Evolutionary conservation across 2,113 vertebrate species (phyloP), one percentile per base, ranked within the genome.

Genomic region (Melierax canorus): DNA sequence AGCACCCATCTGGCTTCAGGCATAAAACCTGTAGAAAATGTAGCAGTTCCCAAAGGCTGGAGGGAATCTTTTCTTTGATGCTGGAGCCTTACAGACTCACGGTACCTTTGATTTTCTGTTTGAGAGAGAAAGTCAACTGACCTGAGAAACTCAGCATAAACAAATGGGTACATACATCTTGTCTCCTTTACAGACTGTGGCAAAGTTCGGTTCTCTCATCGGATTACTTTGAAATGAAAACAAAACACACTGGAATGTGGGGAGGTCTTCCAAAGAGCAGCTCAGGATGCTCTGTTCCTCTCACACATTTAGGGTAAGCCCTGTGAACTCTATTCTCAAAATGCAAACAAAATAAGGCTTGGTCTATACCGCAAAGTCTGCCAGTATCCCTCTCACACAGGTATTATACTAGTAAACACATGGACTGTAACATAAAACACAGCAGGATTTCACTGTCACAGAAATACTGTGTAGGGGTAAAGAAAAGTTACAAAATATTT

Each of bases 151-250:
- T 36, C 71, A 36, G 48, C 39, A 36, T 67, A 59, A 88, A 80
- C 34, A 22, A 20, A 62, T 55, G 1, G 1, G 29, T 46, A 23
- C 0, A 2, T 43, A 43, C 17, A 13, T 34, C n/a, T 53, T 51
- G 5, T 39, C 7, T 79, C 32, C 23, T 68, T 82, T 48, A 41
- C 36, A 75, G n/a, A 34, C 21, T n/a, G 29, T 43, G 36, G 43
- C 15, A 60, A 69, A 79, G 34, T 23, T 90, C 1, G 0, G 14
- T 18, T 39, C 55, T 89, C 34, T 72, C 48, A 51, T 7, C 20
- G 22, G 21, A 23, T 92, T 68, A 58, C 10, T 63, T 24, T 32
- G 59, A 91, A 38, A 4, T 17, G 46, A 43, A 86, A 94, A 48
- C 7, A 83, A 93, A 93, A 45, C 15, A 88, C 12, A 12, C 3